Conservation (phyloP, 2,888 invertebrate genomes). For the Marronus borbonicus region DNA sequence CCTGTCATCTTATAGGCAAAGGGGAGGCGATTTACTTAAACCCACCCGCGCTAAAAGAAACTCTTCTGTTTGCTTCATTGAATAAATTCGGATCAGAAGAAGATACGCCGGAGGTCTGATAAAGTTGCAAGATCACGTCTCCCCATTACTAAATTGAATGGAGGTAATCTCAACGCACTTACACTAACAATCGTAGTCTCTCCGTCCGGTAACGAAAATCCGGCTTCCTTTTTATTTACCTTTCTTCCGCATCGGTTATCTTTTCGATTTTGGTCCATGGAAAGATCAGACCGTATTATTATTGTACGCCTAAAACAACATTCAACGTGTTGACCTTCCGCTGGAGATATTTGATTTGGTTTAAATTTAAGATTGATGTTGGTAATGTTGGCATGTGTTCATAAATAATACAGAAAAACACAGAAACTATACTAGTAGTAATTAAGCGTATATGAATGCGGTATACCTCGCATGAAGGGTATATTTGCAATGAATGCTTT, state of each 20-base stretch:
- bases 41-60: background rate
- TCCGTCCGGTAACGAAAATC: background rate
- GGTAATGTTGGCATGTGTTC: background rate
- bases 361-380: background rate
- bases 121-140: slow-evolving; percentile 42
- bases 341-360: background rate
- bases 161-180: slow-evolving; percentile 43
- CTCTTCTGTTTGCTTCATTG: slow-evolving; percentile 32
- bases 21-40: background rate
- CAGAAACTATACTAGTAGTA: too few relatives aligned
- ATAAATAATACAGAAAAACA: too few relatives aligned
- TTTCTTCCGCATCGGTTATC: slow-evolving; percentile 5
- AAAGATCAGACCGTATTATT: background rate
- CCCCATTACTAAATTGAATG: slow-evolving; percentile 37
- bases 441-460: too few relatives aligned
- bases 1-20: background rate
- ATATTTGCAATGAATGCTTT: too few relatives aligned
- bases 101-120: slow-evolving; percentile 24
- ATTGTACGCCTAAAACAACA: background rate
- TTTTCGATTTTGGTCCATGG: background rate
- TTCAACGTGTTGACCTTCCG: slow-evolving; percentile 1
- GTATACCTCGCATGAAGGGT: too few relatives aligned
- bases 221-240: slow-evolving; percentile 32
- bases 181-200: slow-evolving; percentile 34
- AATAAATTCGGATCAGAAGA: slow-evolving; percentile 37